A percentile compares a stretch with the other conserved stretches of the same genome.
These are phyloP conservation scores for Nannobrachium achirus DNA, from an alignment of 2,113 vertebrate genomes.

Conservation along the genomic window DNA sequence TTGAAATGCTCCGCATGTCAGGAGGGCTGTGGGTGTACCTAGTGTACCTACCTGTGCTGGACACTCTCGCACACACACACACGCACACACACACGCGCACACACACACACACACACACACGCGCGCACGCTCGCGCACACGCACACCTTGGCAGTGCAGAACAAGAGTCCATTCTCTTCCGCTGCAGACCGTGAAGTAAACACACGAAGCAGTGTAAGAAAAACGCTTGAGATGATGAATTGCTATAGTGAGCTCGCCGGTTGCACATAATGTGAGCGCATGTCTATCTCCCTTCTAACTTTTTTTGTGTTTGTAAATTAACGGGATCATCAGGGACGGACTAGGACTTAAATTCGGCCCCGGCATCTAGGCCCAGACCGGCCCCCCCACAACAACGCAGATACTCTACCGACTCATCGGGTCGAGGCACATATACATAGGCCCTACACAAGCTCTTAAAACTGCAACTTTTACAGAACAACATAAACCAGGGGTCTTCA, in stretches of 20 bases:
- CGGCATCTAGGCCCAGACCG: no score
- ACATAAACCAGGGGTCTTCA: no score
- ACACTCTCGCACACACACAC: constrained; percentile 24
- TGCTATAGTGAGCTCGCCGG: constrained; percentile 46
- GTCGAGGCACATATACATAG: no score
- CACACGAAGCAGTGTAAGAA: constrained; percentile 53
- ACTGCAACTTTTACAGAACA: no score
- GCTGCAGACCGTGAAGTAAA: constrained; percentile 74
- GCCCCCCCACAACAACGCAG: no score
- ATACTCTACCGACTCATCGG: no score
- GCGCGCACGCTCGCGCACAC: constrained; percentile 22
- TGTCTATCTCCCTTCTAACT: constrained; percentile 10
- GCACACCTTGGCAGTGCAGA: constrained; percentile 57
- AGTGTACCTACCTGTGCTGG: constrained; percentile 48
- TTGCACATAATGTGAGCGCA: constrained; percentile 40
- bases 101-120: constrained; percentile 4
- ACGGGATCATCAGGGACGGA: no score
- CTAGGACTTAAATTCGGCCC: no score
- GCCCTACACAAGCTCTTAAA: no score
- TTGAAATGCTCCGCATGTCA: constrained; percentile 63
- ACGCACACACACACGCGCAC: constrained; percentile 1
- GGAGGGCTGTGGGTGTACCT: constrained; percentile 56
- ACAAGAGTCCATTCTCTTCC: constrained; percentile 71
- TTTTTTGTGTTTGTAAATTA: no score
- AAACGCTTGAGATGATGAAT: constrained; percentile 69